Evolutionary conservation across 1,140 invertebrate species (phyloP).

Genomic region (Charaxes varanes): DNA sequence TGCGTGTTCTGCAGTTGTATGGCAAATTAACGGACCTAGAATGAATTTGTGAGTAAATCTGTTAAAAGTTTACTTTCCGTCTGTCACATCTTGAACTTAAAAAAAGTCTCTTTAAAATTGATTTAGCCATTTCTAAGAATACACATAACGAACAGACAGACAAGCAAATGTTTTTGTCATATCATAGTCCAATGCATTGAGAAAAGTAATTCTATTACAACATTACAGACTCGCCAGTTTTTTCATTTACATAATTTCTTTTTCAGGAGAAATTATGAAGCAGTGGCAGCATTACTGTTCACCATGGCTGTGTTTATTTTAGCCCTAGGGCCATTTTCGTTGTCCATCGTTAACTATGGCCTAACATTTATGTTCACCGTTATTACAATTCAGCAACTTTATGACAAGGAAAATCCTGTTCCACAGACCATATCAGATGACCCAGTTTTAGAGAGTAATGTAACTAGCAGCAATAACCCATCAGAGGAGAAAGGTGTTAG

Average conservation of each 20-base stretch:
- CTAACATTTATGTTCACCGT: conserved; percentile 71
- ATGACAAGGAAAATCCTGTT: conserved; percentile 28
- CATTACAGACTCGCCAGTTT: too few relatives aligned
- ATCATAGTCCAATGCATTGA: too few relatives aligned
- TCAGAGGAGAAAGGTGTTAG: neutral
- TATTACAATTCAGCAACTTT: conserved; percentile 73
- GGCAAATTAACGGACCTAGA: conserved; percentile 73
- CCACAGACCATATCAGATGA: conserved; percentile 1
- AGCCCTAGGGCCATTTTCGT: conserved; percentile 72
- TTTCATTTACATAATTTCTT: conserved; percentile 17
- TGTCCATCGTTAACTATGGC: conserved; percentile 75
- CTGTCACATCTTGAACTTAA: too few relatives aligned
- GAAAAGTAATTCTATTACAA: too few relatives aligned
- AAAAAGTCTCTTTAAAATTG: too few relatives aligned
- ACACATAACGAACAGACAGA: too few relatives aligned
- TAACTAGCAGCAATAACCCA: neutral
- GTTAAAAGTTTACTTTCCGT: too few relatives aligned
- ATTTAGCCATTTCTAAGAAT: too few relatives aligned
- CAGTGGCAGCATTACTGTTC: conserved; percentile 67
- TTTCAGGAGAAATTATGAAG: conserved; percentile 70
- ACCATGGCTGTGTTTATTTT: conserved; percentile 68
- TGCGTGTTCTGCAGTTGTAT: conserved; percentile 64
- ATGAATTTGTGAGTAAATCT: conserved; percentile 66
- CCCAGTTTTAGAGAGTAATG: conserved; percentile 9
- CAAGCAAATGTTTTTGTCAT: too few relatives aligned